Evolutionary conservation across 2,888 invertebrate genomes (phyloP).

Genomic region (Polyommatus icarus): DNA sequence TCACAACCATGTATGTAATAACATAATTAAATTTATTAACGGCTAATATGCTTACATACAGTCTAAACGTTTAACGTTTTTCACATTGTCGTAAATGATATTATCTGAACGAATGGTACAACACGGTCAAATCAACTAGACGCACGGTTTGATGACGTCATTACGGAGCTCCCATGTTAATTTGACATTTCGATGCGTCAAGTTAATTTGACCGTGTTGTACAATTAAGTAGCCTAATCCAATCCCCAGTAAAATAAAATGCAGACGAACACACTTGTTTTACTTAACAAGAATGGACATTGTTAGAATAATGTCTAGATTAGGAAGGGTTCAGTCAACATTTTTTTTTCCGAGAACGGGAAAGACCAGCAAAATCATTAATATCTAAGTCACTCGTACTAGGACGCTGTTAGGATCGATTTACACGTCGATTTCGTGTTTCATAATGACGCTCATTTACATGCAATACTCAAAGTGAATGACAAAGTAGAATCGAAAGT

Average conservation of each 20-base stretch:
- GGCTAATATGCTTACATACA: background rate
- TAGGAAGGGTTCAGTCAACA: background rate
- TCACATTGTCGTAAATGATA: background rate
- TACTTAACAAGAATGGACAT: background rate
- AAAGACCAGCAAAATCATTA: constrained; percentile 57
- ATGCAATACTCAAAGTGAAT: constrained; percentile 34
- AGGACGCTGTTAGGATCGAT: constrained; percentile 76
- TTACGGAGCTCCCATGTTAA: no score
- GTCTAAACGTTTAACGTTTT: background rate
- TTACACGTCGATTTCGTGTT: constrained; percentile 49
- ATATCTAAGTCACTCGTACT: constrained; percentile 76
- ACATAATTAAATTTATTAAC: background rate
- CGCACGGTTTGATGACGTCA: no score
- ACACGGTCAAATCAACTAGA: no score
- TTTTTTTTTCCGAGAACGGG: constrained; percentile 37
- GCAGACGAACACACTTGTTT: background rate
- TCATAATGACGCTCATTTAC: constrained; percentile 55
- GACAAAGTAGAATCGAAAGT: constrained; percentile 32
- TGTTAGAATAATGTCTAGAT: background rate
- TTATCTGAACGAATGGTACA: constrained; percentile 53
- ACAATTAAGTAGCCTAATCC: constrained; percentile 45
- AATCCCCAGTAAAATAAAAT: background rate
- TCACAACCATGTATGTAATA: no score
- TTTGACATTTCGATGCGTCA: no score
- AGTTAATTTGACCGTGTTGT: no score